A percentile compares a stretch with the other conserved stretches of the same genome.
Evolutionary conservation across 1,140 invertebrate genomes (phyloP).

Genomic region (Drosophila murphyi): DNA sequence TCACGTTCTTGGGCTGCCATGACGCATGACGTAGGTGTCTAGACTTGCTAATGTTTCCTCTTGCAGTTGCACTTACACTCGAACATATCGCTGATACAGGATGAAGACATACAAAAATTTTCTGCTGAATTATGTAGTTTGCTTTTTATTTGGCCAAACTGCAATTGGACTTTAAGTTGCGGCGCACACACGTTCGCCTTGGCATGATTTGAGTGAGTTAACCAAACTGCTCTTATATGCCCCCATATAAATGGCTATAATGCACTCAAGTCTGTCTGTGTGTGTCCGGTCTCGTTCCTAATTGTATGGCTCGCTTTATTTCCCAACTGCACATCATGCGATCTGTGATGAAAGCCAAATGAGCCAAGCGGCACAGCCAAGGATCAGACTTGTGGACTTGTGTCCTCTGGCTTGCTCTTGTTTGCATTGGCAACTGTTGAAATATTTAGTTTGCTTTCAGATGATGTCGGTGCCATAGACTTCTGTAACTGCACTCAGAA

Average conservation of each 20-base stretch:
- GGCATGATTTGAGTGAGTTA: slow-evolving; percentile 29
- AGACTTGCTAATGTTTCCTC: slow-evolving; percentile 84
- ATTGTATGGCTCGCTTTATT: slow-evolving; percentile 34
- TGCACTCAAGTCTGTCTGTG: slow-evolving; percentile 1
- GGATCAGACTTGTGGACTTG: slow-evolving; percentile 2
- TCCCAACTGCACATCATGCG: slow-evolving; percentile 25
- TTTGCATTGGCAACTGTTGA: slow-evolving; percentile 22
- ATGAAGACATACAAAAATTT: slow-evolving; percentile 73
- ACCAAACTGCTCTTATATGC: slow-evolving; percentile 8
- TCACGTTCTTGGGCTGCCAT: slow-evolving; percentile 67
- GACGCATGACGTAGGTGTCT: slow-evolving; percentile 84
- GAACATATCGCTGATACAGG: slow-evolving; percentile 32
- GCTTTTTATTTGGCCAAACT: slow-evolving; percentile 48
- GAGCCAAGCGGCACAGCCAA: slow-evolving; percentile 14
- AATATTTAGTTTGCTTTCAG: slow-evolving; percentile 53
- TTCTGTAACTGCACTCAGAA: not conserved
- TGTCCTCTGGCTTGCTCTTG: not conserved
- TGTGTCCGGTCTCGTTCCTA: slow-evolving; percentile 12
- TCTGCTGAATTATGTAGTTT: slow-evolving; percentile 74
- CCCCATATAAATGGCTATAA: not conserved
- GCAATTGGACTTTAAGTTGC: slow-evolving; percentile 52
- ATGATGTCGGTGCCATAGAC: slow-evolving; percentile 19
- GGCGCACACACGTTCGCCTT: not conserved
- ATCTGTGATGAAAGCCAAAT: slow-evolving; percentile 39
- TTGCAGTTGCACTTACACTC: slow-evolving; percentile 49